phyloP scores from a whole-genome alignment of 2,797 vertebrate genomes.

The Trichosurus vulpecula region DNA sequence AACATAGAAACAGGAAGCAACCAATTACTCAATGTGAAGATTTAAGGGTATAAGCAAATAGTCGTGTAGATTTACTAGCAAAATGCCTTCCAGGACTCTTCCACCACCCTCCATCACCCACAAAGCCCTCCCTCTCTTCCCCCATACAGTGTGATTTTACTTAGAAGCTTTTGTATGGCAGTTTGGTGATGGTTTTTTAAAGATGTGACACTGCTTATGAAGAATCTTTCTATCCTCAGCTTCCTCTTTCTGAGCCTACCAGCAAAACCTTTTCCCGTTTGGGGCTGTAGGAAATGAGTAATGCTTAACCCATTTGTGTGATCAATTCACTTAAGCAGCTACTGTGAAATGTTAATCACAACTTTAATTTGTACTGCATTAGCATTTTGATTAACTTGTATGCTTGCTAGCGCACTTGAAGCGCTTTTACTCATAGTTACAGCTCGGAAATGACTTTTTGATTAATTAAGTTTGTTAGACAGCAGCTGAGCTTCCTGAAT shows the following conservation, averaged over 20 bases:
- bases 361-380: conserved; percentile 99
- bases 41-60: conserved; percentile 57
- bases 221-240: conserved; percentile 66
- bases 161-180: conserved; percentile 76
- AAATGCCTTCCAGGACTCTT: conserved; percentile 47
- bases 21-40: conserved; percentile 49
- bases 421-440: conserved; percentile 93
- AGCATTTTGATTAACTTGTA: conserved; percentile 99
- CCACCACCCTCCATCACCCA: not conserved
- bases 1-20: conserved; percentile 15
- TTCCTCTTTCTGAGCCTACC: conserved; percentile 79
- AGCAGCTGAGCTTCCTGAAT: conserved; percentile 97
- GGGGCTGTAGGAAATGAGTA: conserved; percentile 90
- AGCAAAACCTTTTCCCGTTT: conserved; percentile 87
- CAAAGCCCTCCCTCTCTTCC: not conserved
- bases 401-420: conserved; percentile 94
- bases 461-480: conserved; percentile 97
- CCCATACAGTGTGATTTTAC: conserved; percentile 61
- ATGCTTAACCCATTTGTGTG: conserved; percentile 92
- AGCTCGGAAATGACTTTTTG: conserved; percentile 95
- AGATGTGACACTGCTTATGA: conserved; percentile 74
- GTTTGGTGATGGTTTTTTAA: conserved; percentile 78
- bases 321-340: conserved; percentile 96
- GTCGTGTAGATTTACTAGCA: conserved; percentile 62
- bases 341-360: conserved; percentile 99